Evolutionary conservation across 2,888 invertebrate genomes (phyloP).

Genomic region (Drosophila kuntzei): DNA sequence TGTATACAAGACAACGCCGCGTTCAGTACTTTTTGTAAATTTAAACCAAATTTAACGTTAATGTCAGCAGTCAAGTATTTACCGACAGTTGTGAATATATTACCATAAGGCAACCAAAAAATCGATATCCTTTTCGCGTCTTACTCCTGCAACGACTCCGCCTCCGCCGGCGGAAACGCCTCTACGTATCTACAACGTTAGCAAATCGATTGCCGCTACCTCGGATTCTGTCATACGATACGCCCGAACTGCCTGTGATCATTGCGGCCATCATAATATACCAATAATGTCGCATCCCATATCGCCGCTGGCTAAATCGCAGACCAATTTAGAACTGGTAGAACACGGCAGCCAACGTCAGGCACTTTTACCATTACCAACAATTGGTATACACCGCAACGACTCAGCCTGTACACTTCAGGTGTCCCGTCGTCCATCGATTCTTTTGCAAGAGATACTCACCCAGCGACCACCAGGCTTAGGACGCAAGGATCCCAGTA

Average conservation of each 20-base stretch:
- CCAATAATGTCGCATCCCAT: constrained; percentile 84
- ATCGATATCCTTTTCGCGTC: constrained; percentile 74
- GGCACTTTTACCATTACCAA: constrained; percentile 69
- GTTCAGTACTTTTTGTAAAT: constrained; percentile 2
- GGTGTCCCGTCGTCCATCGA: constrained; percentile 84
- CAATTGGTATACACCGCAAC: constrained; percentile 69
- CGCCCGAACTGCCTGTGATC: constrained; percentile 81
- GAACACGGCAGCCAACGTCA: constrained; percentile 72
- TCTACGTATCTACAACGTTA: neutral
- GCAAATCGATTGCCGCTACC: constrained; percentile 29
- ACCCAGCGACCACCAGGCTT: constrained; percentile 88
- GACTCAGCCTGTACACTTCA: constrained; percentile 83
- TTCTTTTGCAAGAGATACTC: constrained; percentile 84
- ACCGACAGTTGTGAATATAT: constrained; percentile 71
- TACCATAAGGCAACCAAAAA: constrained; percentile 68
- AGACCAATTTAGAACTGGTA: constrained; percentile 82
- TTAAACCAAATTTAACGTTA: constrained; percentile 8
- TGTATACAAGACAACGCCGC: neutral
- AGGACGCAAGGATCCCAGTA: constrained; percentile 86
- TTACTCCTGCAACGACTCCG: constrained; percentile 35
- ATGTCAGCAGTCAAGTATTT: constrained; percentile 59
- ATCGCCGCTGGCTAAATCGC: constrained; percentile 82
- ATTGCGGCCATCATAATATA: constrained; percentile 82
- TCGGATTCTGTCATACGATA: constrained; percentile 67
- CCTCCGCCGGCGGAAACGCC: constrained; percentile 9